These are phyloP conservation scores for Erythrolamprus reginae DNA, from an alignment of 2,113 vertebrate species.

Conservation along the genomic window DNA sequence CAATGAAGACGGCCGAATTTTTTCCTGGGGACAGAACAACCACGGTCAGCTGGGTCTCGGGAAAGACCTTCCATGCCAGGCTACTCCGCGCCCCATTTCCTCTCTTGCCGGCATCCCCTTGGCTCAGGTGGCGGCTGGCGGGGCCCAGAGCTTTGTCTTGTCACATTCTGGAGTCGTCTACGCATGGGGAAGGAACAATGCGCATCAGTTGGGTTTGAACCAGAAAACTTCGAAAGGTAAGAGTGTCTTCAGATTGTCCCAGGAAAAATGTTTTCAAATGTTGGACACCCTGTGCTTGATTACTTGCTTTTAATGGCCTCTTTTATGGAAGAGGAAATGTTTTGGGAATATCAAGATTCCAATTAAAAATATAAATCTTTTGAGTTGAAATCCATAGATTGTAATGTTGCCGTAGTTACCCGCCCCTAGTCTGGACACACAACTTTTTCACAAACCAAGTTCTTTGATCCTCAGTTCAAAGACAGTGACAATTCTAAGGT, in stretches of 20 bases:
- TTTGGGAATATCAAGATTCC: background rate
- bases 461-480: background rate
- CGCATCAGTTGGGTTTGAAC: conserved; percentile 81
- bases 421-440: background rate
- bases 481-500: background rate
- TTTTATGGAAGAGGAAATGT: background rate
- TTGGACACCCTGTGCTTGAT: background rate
- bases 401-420: no score
- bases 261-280: no score
- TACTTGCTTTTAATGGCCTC: background rate
- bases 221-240: conserved; percentile 62
- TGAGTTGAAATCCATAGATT: no score
- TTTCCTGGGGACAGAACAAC: conserved; percentile 81
- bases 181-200: conserved; percentile 83
- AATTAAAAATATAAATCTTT: no score
- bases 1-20: conserved; percentile 77
- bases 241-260: background rate
- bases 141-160: conserved; percentile 82
- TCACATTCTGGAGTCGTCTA: conserved; percentile 82
- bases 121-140: conserved; percentile 79
- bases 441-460: no score
- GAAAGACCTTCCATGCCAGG: conserved; percentile 59
- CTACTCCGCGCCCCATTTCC: conserved; percentile 71
- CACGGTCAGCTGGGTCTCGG: conserved; percentile 82
- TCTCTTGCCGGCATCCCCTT: conserved; percentile 79